Base-by-base conservation (phyloP, 2,888 invertebrate genomes). In the Sclerodermus sp. region DNA sequence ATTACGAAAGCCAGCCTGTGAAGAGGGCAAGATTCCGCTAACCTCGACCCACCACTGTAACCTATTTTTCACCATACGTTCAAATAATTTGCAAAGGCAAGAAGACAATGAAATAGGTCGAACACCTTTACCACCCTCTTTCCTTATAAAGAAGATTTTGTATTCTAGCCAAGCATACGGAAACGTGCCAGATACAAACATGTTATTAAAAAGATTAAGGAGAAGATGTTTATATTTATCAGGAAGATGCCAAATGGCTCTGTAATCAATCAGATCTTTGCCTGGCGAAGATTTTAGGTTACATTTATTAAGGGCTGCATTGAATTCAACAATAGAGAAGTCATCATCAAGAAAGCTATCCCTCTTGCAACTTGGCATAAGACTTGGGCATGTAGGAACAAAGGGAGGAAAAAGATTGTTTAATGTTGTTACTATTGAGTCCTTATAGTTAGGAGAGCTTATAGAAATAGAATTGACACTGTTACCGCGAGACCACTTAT, bases 11-110 rank as follows among this genome's bases (percentile, higher is more conserved):
- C 57, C 55, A n/a, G 40, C 30, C 40, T 53, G 54, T 15, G 23
- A 30, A 1, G 23, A 10, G 5, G 53, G 53, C 9, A n/a, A n/a
- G n/a, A n/a, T n/a, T 6, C 47, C 31, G 1, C 52, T 40, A 17
- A 10, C 10, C 32, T 60, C 60, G 1, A 34, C 44, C 55, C 55
- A 58, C 56, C 52, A 51, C 16, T 54, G 47, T 31, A 56, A 37
- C 4, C 37, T 18, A 23, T 48, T 54, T 40, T 56, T 58, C 0
- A 56, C 23, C 17, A 56, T 39, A 15, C 48, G 48, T 45, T 58
- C 55, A 23, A 55, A 55, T 8, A 58, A 15, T 43, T 57, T 58
- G 17, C 46, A 41, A 10, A 49, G 4, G n/a, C 57, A 57, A 10
- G 51, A 52, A 4, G 53, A 49, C 6, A 58, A 47, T 15, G 55